Evolutionary conservation across 2,797 vertebrate species (phyloP), one percentile per base, ranked within the genome.

Genomic region (Crotalus adamanteus): DNA sequence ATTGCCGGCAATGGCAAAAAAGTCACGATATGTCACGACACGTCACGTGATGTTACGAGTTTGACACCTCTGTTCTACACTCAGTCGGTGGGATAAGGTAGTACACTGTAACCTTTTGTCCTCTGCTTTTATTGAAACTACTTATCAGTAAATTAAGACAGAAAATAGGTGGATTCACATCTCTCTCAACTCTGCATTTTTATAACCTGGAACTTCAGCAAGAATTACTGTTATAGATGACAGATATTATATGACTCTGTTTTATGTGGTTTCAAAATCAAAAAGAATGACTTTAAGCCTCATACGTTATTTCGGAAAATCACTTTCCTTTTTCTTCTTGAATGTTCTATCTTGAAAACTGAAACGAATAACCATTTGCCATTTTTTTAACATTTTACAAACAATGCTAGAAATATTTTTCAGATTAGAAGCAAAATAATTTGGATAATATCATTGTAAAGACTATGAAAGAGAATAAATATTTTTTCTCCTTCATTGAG

Each of bases 351-450:
- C 8, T 86, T 78, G 20, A 78, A 78, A 37, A 42, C 18, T 3
- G n/a, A 86, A 63, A 55, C 11, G 31, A 60, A 25, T 83, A 28
- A 16, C 28, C 47, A 53, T 61, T 26, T 91, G 28, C 3, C 18
- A 37, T 63, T 91, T 90, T 91, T 22, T 47, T 26, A 3, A 55
- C n/a, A 63, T 14, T 87, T 91, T 91, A 86, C 53, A 90, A 90
- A 90, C 37, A 37, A 90, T 31, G 26, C 18, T 26, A 37, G 53
- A 65, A 86, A 91, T 87, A 87, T 28, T 83, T 83, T 26, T 57
- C 12, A 16, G 69, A 57, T 83, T 42, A 83, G 8, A 57, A 26
- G 0, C 13, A 73, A 18, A 42, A 47, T 83, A 57, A 90, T 83
- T 47, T 25, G 57, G 55, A 83, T 47, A 83, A 83, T 57, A 26